These are phyloP conservation scores for Lacerta agilis DNA, from an alignment of 2,797 vertebrate genomes.

Conservation along the genomic window DNA sequence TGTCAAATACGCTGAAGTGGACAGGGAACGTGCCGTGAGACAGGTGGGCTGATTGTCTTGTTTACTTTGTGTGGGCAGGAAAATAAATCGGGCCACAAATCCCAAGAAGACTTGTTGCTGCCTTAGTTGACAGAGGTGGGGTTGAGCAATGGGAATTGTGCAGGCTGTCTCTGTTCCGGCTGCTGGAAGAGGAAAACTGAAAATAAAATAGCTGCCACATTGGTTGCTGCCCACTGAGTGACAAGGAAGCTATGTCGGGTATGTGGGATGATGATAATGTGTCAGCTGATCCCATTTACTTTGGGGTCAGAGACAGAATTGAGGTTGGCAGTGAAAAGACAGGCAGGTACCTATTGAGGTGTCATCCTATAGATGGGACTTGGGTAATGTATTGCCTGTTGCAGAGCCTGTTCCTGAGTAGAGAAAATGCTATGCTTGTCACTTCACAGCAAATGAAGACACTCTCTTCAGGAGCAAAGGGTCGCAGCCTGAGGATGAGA, in stretches of 20 bases:
- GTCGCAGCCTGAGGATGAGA: background rate
- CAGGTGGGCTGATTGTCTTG: background rate
- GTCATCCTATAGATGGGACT: background rate
- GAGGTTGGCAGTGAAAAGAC: background rate
- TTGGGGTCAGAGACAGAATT: background rate
- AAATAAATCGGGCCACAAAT: background rate
- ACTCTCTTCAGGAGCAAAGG: background rate
- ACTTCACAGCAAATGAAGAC: background rate
- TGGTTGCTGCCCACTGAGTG: background rate
- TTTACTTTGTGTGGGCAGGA: background rate
- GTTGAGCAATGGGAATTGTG: accelerated
- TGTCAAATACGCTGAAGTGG: background rate
- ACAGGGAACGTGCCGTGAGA: background rate
- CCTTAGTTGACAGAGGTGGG: accelerated
- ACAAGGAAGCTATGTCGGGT: background rate
- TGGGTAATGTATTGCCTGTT: no score
- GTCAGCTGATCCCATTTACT: background rate
- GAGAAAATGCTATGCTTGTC: background rate
- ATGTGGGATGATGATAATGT: no score
- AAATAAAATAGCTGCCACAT: background rate
- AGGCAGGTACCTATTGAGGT: background rate
- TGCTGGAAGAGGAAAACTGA: background rate
- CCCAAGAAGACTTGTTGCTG: background rate
- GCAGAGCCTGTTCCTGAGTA: background rate
- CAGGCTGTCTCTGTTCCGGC: background rate